A percentile compares a stretch with the other conserved stretches of the same genome.
Evolutionary conservation across 2,113 vertebrate species (phyloP).

Genomic region (Lasiurus cinereus): DNA sequence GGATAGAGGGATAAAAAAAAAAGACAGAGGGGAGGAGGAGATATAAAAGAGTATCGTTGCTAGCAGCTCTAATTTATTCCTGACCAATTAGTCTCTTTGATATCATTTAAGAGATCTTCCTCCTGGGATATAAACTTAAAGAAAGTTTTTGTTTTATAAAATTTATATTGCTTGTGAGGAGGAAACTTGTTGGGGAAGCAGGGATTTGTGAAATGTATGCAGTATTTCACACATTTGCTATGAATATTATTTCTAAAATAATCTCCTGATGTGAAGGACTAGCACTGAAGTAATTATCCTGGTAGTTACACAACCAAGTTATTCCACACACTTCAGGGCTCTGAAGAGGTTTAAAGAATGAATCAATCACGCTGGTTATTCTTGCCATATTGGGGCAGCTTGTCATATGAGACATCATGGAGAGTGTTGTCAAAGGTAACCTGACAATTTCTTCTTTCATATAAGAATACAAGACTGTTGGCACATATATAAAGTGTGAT

Average conservation of each 20-base stretch:
- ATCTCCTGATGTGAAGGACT: background rate
- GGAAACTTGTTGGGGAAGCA: background rate
- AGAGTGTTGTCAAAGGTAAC: conserved; percentile 32
- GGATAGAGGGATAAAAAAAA: background rate
- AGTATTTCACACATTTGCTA: background rate
- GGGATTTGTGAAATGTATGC: background rate
- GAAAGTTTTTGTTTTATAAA: background rate
- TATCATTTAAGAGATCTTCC: background rate
- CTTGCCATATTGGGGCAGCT: background rate
- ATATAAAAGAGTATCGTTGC: background rate
- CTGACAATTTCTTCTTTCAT: background rate
- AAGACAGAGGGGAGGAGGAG: background rate
- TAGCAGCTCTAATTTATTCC: background rate
- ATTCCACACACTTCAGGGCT: background rate
- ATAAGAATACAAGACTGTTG: conserved; percentile 2
- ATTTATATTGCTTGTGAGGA: conserved; percentile 19
- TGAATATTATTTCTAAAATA: background rate
- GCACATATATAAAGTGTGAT: conserved; percentile 13
- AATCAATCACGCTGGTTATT: background rate
- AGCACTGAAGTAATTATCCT: background rate
- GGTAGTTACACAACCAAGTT: background rate
- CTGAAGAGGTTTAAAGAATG: background rate
- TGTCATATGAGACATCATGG: background rate
- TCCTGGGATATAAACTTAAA: background rate
- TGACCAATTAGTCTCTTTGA: background rate